phyloP scores from a whole-genome alignment of 2,888 invertebrate genomes.

The Sicus ferrugineus region DNA sequence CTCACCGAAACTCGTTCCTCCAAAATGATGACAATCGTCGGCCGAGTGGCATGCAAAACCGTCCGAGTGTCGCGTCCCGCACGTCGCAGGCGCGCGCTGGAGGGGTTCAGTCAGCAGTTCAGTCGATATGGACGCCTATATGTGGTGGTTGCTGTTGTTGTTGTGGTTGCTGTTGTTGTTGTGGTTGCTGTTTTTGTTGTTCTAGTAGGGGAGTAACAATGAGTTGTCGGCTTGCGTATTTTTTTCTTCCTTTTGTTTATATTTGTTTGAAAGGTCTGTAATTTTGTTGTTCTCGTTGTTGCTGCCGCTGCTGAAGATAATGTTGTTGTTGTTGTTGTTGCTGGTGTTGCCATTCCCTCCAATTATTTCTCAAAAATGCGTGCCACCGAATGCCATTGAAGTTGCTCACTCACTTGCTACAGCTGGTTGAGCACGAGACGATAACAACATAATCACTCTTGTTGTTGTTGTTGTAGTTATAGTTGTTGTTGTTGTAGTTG shows the following conservation, averaged over 20 bases:
- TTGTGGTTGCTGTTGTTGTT: conserved; percentile 15
- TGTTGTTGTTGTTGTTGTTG: conserved; percentile 2
- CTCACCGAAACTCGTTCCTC: conserved; percentile 53
- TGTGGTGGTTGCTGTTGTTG: conserved; percentile 20
- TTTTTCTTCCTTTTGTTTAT: conserved; percentile 9
- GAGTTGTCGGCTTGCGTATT: conserved; percentile 6
- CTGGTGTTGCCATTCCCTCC: conserved; percentile 9
- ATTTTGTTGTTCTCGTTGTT: not conserved
- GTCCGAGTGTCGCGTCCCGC: too few species aligned
- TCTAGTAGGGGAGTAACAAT: conserved; percentile 25
- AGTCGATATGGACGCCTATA: too few species aligned
- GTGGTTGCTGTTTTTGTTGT: conserved; percentile 23
- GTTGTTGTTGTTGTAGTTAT: conserved; percentile 8
- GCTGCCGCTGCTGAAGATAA: too few species aligned
- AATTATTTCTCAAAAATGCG: conserved; percentile 39
- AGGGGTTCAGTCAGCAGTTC: conserved; percentile 24
- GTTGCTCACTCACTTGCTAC: conserved; percentile 44
- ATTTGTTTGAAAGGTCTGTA: not conserved
- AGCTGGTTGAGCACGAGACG: conserved; percentile 56
- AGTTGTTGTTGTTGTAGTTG: conserved; percentile 22
- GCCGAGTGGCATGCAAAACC: conserved; percentile 45
- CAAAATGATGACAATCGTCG: conserved; percentile 56
- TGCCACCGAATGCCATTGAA: conserved; percentile 27
- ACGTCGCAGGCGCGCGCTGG: too few species aligned
- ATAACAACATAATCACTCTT: conserved; percentile 23